Evolutionary conservation across 2,888 invertebrate genomes (phyloP).

Genomic region (Pegoplata infirma): DNA sequence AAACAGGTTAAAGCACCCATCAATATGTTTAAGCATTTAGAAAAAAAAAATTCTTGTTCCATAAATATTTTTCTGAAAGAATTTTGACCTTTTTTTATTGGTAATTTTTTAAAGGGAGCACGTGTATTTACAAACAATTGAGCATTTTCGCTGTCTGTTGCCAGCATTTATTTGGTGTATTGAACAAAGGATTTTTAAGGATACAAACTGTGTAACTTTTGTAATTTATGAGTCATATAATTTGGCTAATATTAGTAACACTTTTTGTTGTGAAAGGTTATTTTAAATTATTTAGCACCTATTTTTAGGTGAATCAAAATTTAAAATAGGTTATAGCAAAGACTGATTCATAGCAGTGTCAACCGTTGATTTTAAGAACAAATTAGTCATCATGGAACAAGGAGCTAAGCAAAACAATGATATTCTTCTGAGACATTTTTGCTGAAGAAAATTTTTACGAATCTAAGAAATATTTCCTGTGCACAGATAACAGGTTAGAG

Average conservation of each 20-base stretch:
- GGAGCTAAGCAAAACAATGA: too few species aligned
- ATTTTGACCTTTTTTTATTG: conserved; percentile 28
- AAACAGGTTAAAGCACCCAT: conserved; percentile 21
- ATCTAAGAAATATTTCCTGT: too few species aligned
- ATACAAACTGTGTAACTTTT: background rate
- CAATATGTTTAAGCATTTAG: background rate
- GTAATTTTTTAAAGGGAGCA: background rate
- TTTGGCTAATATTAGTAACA: background rate
- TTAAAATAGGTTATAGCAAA: background rate
- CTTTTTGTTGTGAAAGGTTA: background rate
- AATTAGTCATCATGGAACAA: background rate
- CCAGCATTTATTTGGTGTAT: background rate
- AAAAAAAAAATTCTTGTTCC: background rate
- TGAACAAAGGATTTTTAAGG: conserved; percentile 21
- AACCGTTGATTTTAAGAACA: background rate
- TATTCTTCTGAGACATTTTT: too few species aligned
- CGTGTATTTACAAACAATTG: background rate
- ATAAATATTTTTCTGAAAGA: background rate
- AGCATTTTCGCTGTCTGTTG: background rate
- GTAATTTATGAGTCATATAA: conserved; percentile 21
- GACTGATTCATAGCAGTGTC: background rate
- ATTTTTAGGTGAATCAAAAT: background rate
- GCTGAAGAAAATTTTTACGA: too few species aligned
- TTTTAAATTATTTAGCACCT: background rate
- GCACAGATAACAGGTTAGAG: too few species aligned